Percentiles rank a stretch among this genome's conserved stretches.
phyloP scores from a whole-genome alignment of 2,888 invertebrate species.

The Luffia ferchaultella region DNA sequence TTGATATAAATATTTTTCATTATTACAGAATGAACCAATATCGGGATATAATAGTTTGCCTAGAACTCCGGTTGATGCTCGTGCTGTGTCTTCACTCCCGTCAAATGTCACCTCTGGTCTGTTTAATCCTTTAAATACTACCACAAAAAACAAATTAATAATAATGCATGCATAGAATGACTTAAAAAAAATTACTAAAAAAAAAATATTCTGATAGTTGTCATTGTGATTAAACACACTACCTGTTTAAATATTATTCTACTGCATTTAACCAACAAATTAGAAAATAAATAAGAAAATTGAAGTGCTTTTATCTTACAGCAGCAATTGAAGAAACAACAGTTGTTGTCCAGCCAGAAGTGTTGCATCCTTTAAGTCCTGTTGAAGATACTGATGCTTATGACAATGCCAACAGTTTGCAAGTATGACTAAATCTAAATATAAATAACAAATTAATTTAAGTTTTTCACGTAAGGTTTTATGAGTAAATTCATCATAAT shows the following conservation, averaged over 20 bases:
- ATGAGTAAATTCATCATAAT: no score
- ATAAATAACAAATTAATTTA: no score
- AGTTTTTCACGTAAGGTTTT: no score
- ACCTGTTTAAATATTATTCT: no score
- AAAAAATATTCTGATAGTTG: no score
- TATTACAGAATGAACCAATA: neutral
- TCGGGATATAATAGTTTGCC: constrained; percentile 38
- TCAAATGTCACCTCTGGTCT: neutral
- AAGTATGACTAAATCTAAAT: constrained; percentile 40
- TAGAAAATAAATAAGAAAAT: no score
- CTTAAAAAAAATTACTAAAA: no score
- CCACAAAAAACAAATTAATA: constrained; percentile 20
- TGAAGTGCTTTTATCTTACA: constrained; percentile 7
- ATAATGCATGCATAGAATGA: no score
- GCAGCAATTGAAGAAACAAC: constrained; percentile 27
- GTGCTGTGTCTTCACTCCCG: constrained; percentile 31
- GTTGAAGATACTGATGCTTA: constrained; percentile 62
- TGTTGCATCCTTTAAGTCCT: constrained; percentile 78
- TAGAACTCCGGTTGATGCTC: constrained; percentile 63
- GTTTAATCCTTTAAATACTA: constrained; percentile 24
- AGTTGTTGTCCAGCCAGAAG: constrained; percentile 29
- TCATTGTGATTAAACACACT: no score
- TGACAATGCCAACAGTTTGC: constrained; percentile 63
- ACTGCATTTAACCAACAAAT: no score
- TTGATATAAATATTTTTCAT: no score